These are phyloP conservation scores for Spodoptera littoralis DNA, from an alignment of 2,888 invertebrate genomes.

Conservation along the genomic window DNA sequence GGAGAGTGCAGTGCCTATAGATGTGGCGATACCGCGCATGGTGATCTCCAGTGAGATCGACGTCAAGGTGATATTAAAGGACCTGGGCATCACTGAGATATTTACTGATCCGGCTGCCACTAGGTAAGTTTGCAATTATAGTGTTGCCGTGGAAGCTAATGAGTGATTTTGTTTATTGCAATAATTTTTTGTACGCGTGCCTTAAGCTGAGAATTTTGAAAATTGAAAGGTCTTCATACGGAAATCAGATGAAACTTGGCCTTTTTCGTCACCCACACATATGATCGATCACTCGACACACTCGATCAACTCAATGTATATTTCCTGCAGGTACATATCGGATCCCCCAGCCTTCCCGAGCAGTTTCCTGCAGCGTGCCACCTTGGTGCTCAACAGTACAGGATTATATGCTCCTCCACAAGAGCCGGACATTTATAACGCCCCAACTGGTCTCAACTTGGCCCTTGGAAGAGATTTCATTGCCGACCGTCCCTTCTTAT, in stretches of 20 bases:
- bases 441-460: conserved; percentile 24
- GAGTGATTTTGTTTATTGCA: no score
- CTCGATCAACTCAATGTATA: no score
- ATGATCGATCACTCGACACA: no score
- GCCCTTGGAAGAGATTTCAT: conserved; percentile 30
- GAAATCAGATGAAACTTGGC: no score
- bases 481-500: conserved; percentile 40
- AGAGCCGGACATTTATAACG: background rate
- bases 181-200: no score
- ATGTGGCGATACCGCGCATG: conserved; percentile 55
- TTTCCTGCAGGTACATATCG: conserved; percentile 36
- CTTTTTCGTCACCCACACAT: no score
- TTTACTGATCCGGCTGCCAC: conserved; percentile 54
- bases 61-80: conserved; percentile 47
- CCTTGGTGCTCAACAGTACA: conserved; percentile 24
- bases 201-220: no score
- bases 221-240: no score
- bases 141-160: no score
- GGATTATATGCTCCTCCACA: conserved; percentile 13
- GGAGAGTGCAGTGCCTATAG: conserved; percentile 36
- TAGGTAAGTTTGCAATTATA: conserved; percentile 31
- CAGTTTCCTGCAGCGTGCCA: conserved; percentile 33
- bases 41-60: conserved; percentile 51
- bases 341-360: conserved; percentile 33
- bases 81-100: conserved; percentile 40